A percentile compares a stretch with the other conserved stretches of the same genome.
phyloP scores from a whole-genome alignment of 2,113 vertebrate genomes.

The Labrus mixtus region DNA sequence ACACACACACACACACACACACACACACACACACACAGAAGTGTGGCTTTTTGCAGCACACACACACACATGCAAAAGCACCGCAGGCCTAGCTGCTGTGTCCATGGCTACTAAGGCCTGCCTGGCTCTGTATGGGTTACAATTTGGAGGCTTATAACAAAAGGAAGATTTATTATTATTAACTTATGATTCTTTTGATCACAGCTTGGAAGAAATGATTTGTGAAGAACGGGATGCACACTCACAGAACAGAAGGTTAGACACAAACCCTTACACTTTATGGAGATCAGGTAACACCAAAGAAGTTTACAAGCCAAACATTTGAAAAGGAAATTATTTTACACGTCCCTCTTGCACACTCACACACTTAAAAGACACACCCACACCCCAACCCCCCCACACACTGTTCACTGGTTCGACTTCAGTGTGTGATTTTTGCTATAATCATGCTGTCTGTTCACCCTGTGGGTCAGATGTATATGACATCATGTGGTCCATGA shows the following conservation, averaged over 20 bases:
- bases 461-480: conserved; percentile 1
- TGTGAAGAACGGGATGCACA: conserved; percentile 25
- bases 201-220: conserved; percentile 36
- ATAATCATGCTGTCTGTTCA: not conserved
- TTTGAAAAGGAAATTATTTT: no score
- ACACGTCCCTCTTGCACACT: no score
- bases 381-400: not conserved
- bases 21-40: conserved; percentile 25
- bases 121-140: conserved; percentile 51
- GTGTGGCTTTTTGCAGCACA: no score
- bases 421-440: not conserved
- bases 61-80: conserved; percentile 6
- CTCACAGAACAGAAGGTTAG: not conserved
- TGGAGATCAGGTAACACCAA: no score
- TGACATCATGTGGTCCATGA: conserved; percentile 33
- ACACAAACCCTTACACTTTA: no score
- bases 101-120: conserved; percentile 60
- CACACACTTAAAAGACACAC: no score
- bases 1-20: conserved; percentile 21
- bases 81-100: conserved; percentile 37
- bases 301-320: no score
- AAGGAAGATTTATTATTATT: conserved; percentile 12
- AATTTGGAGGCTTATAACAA: no score
- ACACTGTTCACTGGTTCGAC: not conserved
- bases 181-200: conserved; percentile 55